A percentile compares a stretch with the other conserved stretches of the same genome.
These are phyloP conservation scores for Tautogolabrus adspersus DNA, from an alignment of 2,113 vertebrate species.

Conservation along the genomic window DNA sequence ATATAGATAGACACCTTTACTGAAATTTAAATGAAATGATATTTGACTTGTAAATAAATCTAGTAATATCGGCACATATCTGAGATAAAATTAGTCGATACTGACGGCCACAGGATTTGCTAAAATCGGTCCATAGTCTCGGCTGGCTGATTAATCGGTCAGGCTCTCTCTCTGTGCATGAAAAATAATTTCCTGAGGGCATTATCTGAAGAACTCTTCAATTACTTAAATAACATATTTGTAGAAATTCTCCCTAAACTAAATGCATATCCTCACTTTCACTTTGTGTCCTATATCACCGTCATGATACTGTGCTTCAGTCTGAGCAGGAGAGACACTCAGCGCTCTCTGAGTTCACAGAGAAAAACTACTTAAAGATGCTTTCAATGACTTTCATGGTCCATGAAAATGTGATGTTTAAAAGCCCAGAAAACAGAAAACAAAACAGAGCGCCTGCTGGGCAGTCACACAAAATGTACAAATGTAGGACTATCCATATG, in stretches of 20 bases:
- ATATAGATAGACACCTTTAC: no score
- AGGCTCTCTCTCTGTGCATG: no score
- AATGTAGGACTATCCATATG: background rate
- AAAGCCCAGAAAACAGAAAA: background rate
- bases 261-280: background rate
- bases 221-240: background rate
- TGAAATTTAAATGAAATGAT: no score
- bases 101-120: no score
- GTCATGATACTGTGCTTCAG: background rate
- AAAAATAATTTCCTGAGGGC: background rate
- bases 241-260: background rate
- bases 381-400: constrained; percentile 13
- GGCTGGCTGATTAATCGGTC: no score
- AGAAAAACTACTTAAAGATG: background rate
- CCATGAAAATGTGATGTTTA: background rate
- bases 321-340: no score
- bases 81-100: no score
- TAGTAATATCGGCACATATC: no score
- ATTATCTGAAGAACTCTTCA: background rate
- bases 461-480: background rate
- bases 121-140: background rate
- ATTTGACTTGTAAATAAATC: no score
- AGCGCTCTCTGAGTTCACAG: background rate
- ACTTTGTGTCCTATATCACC: background rate
- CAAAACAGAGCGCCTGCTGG: background rate